These are phyloP conservation scores for Phyllotis vaccarum DNA, from an alignment of 2,797 vertebrate species.

Conservation along the genomic window DNA sequence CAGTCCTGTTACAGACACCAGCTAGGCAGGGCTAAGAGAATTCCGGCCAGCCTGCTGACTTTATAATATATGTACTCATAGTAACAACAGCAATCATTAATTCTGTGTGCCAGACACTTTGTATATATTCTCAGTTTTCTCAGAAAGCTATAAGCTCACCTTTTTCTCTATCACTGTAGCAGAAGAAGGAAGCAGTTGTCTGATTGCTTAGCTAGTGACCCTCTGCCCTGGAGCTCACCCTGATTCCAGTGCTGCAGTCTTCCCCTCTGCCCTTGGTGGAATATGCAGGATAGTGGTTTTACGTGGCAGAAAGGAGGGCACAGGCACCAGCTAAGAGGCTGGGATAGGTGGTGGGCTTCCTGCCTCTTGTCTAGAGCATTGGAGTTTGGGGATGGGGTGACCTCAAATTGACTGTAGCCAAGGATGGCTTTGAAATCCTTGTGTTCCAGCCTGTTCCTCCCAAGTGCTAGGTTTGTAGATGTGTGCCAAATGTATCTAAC, in stretches of 20 bases:
- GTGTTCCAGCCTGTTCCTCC: not conserved
- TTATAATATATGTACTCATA: not conserved
- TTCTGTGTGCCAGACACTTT: not conserved
- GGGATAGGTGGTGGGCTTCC: not conserved
- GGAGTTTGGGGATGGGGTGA: not conserved
- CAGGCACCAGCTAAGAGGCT: not conserved
- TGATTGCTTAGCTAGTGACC: conserved; percentile 32
- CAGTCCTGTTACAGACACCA: not conserved
- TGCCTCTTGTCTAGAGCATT: not conserved
- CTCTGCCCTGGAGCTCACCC: not conserved
- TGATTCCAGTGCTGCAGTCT: not conserved
- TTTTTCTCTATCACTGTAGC: not conserved
- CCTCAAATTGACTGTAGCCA: not conserved
- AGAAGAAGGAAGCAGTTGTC: conserved; percentile 22
- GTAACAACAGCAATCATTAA: not conserved
- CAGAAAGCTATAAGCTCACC: not conserved
- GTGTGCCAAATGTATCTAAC: not conserved
- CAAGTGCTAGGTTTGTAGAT: not conserved
- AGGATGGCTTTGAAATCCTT: not conserved
- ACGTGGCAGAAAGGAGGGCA: not conserved
- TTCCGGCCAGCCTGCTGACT: not conserved
- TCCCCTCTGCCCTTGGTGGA: not conserved
- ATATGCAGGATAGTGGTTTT: not conserved
- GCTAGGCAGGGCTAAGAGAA: not conserved
- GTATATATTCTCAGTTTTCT: conserved; percentile 3